Conservation (phyloP, 2,113 vertebrate genomes). For the Labeo catla region DNA sequence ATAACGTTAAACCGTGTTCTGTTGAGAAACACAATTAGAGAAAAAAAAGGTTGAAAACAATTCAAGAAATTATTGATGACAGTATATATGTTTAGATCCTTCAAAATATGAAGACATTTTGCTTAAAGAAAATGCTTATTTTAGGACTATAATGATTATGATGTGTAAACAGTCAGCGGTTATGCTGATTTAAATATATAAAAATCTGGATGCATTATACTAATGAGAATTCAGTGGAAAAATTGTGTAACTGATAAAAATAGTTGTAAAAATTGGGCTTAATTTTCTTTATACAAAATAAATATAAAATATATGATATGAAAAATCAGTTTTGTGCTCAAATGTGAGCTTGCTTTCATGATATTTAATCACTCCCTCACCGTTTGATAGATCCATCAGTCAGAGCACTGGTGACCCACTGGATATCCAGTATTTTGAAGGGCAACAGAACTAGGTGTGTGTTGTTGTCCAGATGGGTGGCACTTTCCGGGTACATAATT, state of each 20-base stretch:
- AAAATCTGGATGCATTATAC: too few species aligned
- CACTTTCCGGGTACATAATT: conserved; percentile 93
- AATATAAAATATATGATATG: too few species aligned
- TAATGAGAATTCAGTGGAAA: too few species aligned
- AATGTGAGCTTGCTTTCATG: background rate
- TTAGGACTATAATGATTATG: too few species aligned
- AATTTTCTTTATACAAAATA: background rate
- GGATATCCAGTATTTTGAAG: conserved; percentile 90
- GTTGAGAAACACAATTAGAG: conserved; percentile 19
- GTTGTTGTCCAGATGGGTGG: conserved; percentile 80
- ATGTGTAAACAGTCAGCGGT: too few species aligned
- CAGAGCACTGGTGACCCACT: conserved; percentile 89
- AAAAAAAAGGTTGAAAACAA: background rate
- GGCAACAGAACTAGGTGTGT: conserved; percentile 90
- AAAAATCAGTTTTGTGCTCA: background rate
- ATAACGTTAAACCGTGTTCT: conserved; percentile 46
- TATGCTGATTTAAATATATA: too few species aligned
- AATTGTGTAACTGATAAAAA: background rate
- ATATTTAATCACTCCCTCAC: conserved; percentile 72
- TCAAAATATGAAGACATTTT: background rate
- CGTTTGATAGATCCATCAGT: conserved; percentile 86
- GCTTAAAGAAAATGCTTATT: background rate
- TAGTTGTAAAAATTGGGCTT: background rate
- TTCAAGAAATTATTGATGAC: background rate
- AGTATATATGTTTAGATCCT: background rate